Conservation (phyloP, 2,888 invertebrate genomes). For the Rhodophaea formosa region DNA sequence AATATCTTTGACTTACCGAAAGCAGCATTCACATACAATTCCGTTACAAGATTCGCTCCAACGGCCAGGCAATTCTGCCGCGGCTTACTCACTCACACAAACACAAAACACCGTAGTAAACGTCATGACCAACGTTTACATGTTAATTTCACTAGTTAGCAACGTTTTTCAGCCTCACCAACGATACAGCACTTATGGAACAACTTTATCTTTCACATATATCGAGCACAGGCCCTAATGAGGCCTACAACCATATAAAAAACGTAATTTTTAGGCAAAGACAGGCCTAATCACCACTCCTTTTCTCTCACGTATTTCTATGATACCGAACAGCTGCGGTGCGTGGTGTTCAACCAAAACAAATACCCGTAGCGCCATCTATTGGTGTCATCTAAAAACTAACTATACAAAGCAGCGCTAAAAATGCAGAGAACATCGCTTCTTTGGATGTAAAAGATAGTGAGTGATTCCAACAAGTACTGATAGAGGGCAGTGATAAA, state of each 20-base stretch:
- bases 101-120: slow-evolving; percentile 67
- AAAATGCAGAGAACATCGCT: background rate
- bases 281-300: slow-evolving; percentile 79
- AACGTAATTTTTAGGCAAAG: slow-evolving; percentile 69
- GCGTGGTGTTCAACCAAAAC: slow-evolving; percentile 73
- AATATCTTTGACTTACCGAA: slow-evolving; percentile 62
- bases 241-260: slow-evolving; percentile 69
- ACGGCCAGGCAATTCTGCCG: slow-evolving; percentile 74
- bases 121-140: slow-evolving; percentile 77
- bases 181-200: slow-evolving; percentile 60
- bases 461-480: background rate
- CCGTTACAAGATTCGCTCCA: slow-evolving; percentile 78
- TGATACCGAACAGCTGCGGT: slow-evolving; percentile 81
- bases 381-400: slow-evolving; percentile 1
- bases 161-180: slow-evolving; percentile 56
- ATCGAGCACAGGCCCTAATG: slow-evolving; percentile 50
- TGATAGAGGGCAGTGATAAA: too few relatives aligned
- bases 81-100: slow-evolving; percentile 63
- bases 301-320: slow-evolving; percentile 78
- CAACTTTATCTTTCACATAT: slow-evolving; percentile 55
- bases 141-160: slow-evolving; percentile 67
- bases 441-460: background rate
- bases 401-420: background rate
- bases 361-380: slow-evolving; percentile 69
- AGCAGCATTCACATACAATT: slow-evolving; percentile 65